These are phyloP conservation scores for Perognathus longimembris DNA, from an alignment of 2,113 vertebrate genomes.

Conservation along the genomic window DNA sequence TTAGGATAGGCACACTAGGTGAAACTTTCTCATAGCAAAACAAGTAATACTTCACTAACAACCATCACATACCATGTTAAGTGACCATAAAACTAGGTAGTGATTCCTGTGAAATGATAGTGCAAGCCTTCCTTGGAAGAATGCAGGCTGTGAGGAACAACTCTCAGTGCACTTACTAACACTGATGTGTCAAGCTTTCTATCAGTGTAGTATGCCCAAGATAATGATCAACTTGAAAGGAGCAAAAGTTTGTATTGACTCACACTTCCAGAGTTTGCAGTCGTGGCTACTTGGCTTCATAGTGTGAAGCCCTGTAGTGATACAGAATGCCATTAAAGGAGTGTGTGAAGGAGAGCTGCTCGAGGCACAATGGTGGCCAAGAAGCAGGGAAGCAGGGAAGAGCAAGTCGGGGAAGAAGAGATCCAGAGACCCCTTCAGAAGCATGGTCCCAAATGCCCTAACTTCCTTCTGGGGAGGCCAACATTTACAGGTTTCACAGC, in stretches of 20 bases:
- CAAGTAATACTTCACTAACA: background rate
- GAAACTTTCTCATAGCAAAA: background rate
- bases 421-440: background rate
- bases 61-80: background rate
- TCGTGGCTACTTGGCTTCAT: background rate
- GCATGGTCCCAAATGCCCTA: background rate
- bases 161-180: background rate
- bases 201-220: too few relatives aligned
- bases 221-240: background rate
- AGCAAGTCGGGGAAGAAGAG: background rate
- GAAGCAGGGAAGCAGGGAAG: background rate
- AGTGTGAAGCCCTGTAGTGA: background rate
- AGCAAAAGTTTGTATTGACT: background rate
- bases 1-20: background rate
- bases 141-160: background rate
- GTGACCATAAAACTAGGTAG: background rate
- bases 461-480: background rate
- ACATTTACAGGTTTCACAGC: background rate
- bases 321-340: too few relatives aligned
- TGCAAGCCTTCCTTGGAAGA: background rate
- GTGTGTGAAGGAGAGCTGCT: background rate
- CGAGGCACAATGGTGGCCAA: background rate
- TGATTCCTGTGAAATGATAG: too few relatives aligned
- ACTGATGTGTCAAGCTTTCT: background rate
- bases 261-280: background rate